Conservation (phyloP, 2,888 invertebrate species). For the Cheilosia urbana region DNA sequence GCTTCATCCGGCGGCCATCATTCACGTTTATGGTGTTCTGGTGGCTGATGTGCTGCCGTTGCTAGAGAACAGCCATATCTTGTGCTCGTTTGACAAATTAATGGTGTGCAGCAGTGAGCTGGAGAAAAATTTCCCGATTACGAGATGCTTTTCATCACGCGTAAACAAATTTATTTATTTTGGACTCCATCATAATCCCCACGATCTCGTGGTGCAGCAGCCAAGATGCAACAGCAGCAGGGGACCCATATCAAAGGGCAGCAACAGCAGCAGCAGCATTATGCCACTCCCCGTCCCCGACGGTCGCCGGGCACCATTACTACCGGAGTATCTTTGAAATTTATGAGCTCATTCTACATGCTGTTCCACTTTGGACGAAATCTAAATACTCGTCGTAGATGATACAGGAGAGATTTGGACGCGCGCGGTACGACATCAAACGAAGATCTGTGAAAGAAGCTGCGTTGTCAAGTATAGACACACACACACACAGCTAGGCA, state of each 20-base stretch:
- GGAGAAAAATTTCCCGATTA: conserved; percentile 72
- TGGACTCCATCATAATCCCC: conserved; percentile 74
- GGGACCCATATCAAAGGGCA: conserved; percentile 72
- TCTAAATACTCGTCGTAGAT: conserved; percentile 73
- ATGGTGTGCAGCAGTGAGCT: conserved; percentile 71
- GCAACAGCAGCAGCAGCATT: conserved; percentile 36
- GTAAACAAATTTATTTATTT: conserved; percentile 75
- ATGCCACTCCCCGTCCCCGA: conserved; percentile 42
- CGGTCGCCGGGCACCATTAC: neutral
- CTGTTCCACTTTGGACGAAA: conserved; percentile 75
- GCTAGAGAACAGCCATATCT: conserved; percentile 55
- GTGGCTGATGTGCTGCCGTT: conserved; percentile 21
- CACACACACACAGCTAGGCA: conserved; percentile 16
- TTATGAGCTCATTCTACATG: conserved; percentile 75
- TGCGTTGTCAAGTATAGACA: conserved; percentile 62
- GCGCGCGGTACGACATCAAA: conserved; percentile 71
- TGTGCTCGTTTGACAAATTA: conserved; percentile 75
- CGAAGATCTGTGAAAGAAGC: conserved; percentile 60
- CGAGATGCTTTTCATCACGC: conserved; percentile 76
- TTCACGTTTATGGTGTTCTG: conserved; percentile 63
- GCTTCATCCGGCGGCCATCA: conserved; percentile 68
- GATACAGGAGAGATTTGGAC: conserved; percentile 71
- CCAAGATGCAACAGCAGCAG: conserved; percentile 56
- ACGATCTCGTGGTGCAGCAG: conserved; percentile 50
- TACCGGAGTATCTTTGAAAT: conserved; percentile 68